These are phyloP conservation scores for Tiliacea aurago DNA, from an alignment of 2,888 invertebrate species.

Conservation along the genomic window DNA sequence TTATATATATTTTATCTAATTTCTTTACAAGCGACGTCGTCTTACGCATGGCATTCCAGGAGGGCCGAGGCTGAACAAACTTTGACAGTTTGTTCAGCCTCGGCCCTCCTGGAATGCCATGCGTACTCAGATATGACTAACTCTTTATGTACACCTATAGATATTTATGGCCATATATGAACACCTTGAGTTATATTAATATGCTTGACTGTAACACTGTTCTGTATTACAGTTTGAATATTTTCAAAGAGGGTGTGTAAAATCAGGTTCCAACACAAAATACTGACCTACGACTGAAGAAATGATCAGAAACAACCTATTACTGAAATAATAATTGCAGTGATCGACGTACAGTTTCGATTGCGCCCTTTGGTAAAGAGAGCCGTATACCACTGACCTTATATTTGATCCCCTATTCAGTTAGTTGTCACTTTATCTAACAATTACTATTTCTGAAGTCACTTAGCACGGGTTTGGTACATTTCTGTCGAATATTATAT, in stretches of 20 bases:
- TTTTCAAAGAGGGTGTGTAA: slow-evolving; percentile 8
- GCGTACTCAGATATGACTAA: slow-evolving; percentile 35
- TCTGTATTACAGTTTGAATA: neutral
- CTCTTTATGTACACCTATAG: slow-evolving; percentile 20
- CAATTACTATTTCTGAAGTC: slow-evolving; percentile 74
- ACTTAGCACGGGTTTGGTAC: slow-evolving; percentile 86
- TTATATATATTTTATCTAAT: too few relatives aligned
- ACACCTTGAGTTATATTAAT: slow-evolving; percentile 38
- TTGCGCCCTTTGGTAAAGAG: slow-evolving; percentile 29
- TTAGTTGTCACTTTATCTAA: slow-evolving; percentile 65
- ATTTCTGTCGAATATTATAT: slow-evolving; percentile 87
- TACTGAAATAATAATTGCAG: slow-evolving; percentile 52
- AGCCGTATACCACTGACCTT: slow-evolving; percentile 74
- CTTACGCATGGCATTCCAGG: slow-evolving; percentile 22
- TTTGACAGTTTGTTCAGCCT: slow-evolving; percentile 48
- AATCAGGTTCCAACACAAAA: neutral
- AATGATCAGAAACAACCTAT: slow-evolving; percentile 37
- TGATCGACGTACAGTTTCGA: slow-evolving; percentile 45
- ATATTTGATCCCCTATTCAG: slow-evolving; percentile 64
- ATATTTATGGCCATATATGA: slow-evolving; percentile 39
- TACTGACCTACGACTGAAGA: too few relatives aligned
- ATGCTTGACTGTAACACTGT: neutral
- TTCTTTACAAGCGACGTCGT: slow-evolving; percentile 12
- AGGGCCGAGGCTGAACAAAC: slow-evolving; percentile 36
- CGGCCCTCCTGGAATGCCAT: slow-evolving; percentile 21